Percentiles rank a stretch among this genome's conserved stretches.
These are phyloP conservation scores for Oriolus oriolus DNA, from an alignment of 2,113 vertebrate genomes.

Conservation along the genomic window DNA sequence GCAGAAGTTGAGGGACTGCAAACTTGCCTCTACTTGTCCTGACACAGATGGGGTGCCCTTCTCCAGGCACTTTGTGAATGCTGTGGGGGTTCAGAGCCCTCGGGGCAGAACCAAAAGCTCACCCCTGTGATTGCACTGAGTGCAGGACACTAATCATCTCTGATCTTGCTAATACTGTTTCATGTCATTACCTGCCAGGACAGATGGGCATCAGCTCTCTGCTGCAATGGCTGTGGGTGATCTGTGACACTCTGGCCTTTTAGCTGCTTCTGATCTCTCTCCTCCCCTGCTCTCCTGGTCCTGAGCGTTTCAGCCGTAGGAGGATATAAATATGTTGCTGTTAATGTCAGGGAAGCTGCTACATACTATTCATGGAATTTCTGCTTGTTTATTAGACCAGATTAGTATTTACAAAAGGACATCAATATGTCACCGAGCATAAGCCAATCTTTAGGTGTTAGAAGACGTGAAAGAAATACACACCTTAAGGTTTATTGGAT, in stretches of 20 bases:
- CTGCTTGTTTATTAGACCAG: not conserved
- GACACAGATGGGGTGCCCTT: not conserved
- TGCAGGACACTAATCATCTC: not conserved
- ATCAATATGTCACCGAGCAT: not conserved
- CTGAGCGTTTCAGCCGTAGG: not conserved
- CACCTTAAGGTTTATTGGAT: not conserved
- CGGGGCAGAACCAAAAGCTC: not conserved
- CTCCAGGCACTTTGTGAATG: not conserved
- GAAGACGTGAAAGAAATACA: not conserved
- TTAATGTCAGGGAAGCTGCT: not conserved
- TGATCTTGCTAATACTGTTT: not conserved
- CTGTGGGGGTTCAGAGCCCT: not conserved
- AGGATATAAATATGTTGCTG: not conserved
- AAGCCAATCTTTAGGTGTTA: not conserved
- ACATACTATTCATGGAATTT: not conserved
- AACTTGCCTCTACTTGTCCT: not conserved
- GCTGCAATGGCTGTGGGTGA: not conserved
- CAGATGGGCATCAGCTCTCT: not conserved
- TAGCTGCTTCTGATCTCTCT: not conserved
- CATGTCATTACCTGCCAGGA: not conserved
- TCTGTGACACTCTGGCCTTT: not conserved
- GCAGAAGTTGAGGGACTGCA: rapidly evolving
- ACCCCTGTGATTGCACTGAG: rapidly evolving
- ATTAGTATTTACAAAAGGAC: not conserved
- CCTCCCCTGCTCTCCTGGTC: not conserved